Conservation (phyloP, 2,888 invertebrate species). For the Pseudanteris insignis region DNA sequence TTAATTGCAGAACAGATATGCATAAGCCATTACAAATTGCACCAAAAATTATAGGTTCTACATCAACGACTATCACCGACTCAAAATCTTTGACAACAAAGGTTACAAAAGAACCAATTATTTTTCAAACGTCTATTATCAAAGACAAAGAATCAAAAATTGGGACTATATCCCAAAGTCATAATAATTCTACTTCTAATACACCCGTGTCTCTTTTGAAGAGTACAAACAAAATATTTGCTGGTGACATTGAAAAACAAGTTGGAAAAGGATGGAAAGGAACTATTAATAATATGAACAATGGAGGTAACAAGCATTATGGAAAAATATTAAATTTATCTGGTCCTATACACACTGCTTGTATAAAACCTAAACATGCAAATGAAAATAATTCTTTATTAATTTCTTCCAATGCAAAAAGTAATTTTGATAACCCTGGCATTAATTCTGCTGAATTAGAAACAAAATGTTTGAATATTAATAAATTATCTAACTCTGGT, state of each 20-base stretch:
- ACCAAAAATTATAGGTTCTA: constrained; percentile 53
- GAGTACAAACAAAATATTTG: constrained; percentile 38
- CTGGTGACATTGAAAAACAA: constrained; percentile 4
- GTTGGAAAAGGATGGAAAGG: constrained; percentile 3
- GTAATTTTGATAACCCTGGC: neutral
- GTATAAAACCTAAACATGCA: constrained; percentile 5
- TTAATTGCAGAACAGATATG: constrained; percentile 34
- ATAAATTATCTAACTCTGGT: constrained; percentile 68
- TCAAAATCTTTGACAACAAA: constrained; percentile 35
- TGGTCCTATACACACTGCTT: constrained; percentile 18
- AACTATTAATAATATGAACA: neutral
- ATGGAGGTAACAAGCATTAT: constrained; percentile 11
- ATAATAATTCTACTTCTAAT: constrained; percentile 47
- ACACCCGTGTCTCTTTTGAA: constrained; percentile 59
- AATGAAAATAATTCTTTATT: constrained; percentile 11
- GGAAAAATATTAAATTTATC: constrained; percentile 23
- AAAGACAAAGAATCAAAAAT: constrained; percentile 53
- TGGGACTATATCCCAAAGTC: constrained; percentile 13
- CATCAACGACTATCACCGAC: constrained; percentile 37
- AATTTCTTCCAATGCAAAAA: constrained; percentile 3
- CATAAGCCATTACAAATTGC: constrained; percentile 56
- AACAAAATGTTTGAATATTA: constrained; percentile 48
- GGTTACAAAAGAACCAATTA: constrained; percentile 48
- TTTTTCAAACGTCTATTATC: constrained; percentile 52
- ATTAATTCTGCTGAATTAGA: neutral